Evolutionary conservation across 2,888 invertebrate genomes (phyloP).

Genomic region (Epinotia demarniana): DNA sequence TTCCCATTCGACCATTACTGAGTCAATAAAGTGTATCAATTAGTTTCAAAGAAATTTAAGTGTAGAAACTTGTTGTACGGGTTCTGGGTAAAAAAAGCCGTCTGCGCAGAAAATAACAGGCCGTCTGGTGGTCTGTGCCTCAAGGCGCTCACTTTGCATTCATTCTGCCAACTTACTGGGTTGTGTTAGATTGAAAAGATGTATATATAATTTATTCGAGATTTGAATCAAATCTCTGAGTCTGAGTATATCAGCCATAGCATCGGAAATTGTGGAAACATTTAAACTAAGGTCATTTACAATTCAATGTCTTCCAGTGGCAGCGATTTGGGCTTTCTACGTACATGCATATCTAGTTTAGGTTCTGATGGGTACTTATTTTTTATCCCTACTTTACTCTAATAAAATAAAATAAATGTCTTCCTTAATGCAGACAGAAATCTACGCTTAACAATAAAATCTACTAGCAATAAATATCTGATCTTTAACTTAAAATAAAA

Average conservation of each 20-base stretch:
- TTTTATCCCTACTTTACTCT: background rate
- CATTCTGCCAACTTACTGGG: conserved; percentile 35
- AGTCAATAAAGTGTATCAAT: conserved; percentile 45
- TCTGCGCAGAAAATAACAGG: conserved; percentile 42
- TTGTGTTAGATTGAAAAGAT: conserved; percentile 36
- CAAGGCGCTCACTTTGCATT: conserved; percentile 42
- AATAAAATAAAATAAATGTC: background rate
- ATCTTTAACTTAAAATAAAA: conserved; percentile 12
- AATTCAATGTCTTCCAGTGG: too few relatives aligned
- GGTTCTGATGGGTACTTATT: too few relatives aligned
- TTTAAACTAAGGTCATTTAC: too few relatives aligned
- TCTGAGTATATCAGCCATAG: too few relatives aligned
- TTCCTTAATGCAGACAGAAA: background rate
- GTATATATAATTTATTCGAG: conserved; percentile 11
- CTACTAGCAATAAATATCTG: background rate
- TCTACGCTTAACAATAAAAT: background rate
- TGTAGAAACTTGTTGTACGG: conserved; percentile 45
- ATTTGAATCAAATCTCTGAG: background rate
- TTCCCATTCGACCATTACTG: conserved; percentile 36
- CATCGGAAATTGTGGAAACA: too few relatives aligned
- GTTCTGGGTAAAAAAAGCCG: conserved; percentile 41
- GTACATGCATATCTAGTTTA: too few relatives aligned
- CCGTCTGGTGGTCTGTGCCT: conserved; percentile 43
- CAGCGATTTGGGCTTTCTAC: too few relatives aligned
- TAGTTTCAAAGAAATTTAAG: conserved; percentile 45